phyloP scores from a whole-genome alignment of 37 sponge, comb jelly and placozoan species.

The Spongilla lacustris region DNA sequence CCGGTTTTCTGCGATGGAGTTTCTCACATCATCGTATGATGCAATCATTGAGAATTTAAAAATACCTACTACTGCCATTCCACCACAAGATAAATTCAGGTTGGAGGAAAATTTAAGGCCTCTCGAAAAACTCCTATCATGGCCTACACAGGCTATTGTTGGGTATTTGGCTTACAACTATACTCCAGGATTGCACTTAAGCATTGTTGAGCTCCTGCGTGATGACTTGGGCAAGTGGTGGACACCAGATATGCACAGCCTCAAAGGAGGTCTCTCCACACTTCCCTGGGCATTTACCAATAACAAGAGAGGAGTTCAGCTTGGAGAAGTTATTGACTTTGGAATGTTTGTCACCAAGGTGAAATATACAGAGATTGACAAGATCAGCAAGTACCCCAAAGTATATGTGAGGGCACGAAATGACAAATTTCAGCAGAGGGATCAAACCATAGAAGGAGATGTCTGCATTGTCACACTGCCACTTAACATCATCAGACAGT shows the following conservation, averaged over 20 bases:
- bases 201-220: constrained; percentile 32
- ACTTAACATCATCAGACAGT: constrained; percentile 34
- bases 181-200: constrained; percentile 4
- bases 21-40: constrained; percentile 10
- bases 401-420: constrained; percentile 9
- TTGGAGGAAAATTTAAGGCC: constrained; percentile 7
- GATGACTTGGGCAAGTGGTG: constrained; percentile 49
- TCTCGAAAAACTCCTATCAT: constrained; percentile 22
- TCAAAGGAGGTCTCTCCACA: constrained; percentile 19
- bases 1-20: constrained; percentile 12
- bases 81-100: too few species aligned
- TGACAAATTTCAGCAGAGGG: background rate
- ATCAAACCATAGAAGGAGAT: background rate
- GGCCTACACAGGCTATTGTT: constrained; percentile 43
- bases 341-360: constrained; percentile 14
- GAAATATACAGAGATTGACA: background rate
- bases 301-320: background rate
- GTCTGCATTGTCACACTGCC: constrained; percentile 42
- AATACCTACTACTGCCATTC: background rate
- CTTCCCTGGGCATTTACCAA: constrained; percentile 36
- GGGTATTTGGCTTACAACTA: constrained; percentile 20
- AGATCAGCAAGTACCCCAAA: background rate
- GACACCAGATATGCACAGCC: constrained; percentile 21
- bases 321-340: constrained; percentile 11
- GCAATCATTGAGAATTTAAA: background rate